phyloP scores from a whole-genome alignment of 2,888 invertebrate species.

The Antheraea assamensis region DNA sequence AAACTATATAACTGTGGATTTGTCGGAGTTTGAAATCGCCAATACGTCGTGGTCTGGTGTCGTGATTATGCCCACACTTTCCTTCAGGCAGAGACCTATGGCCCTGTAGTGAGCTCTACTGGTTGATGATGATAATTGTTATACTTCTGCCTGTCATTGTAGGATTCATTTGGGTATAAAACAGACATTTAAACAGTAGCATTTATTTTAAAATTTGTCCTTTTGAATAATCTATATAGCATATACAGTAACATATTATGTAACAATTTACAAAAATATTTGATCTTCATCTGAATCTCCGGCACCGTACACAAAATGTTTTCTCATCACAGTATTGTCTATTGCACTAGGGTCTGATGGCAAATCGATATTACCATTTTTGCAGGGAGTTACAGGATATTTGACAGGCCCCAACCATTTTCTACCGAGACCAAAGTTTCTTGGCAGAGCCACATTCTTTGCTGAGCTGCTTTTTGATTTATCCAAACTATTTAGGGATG shows the following conservation, averaged over 20 bases:
- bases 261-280: conserved; percentile 81
- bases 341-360: conserved; percentile 50
- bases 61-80: no score
- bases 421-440: conserved; percentile 82
- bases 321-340: conserved; percentile 63
- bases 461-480: conserved; percentile 62
- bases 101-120: no score
- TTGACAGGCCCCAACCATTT: conserved; percentile 84
- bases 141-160: no score
- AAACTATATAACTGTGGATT: no score
- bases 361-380: conserved; percentile 60
- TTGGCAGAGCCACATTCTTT: conserved; percentile 79
- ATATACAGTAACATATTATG: conserved; percentile 25
- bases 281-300: conserved; percentile 84
- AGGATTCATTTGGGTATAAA: background rate
- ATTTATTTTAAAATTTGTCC: conserved; percentile 38
- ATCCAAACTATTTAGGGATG: conserved; percentile 67
- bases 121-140: no score
- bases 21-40: no score
- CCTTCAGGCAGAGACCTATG: no score
- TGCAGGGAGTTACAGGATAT: conserved; percentile 85
- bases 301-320: conserved; percentile 76
- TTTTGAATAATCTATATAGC: conserved; percentile 34
- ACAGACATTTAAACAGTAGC: conserved; percentile 24
- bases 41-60: no score